A percentile compares a stretch with the other conserved stretches of the same genome.
Conservation (phyloP, 2,888 invertebrate genomes). For the Agrochola lota region DNA sequence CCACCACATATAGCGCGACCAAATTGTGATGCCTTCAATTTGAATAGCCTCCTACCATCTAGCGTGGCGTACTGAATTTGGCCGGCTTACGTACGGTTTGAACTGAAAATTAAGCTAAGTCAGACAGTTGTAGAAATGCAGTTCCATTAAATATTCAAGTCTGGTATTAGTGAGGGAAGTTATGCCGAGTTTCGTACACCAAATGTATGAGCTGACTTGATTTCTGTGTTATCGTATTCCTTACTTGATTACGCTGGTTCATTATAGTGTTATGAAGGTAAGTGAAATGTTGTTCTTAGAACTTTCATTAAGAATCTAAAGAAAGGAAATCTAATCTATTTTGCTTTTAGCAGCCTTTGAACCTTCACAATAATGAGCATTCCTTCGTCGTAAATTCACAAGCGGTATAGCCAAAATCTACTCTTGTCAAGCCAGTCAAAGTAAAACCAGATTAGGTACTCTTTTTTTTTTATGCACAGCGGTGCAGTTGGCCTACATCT, state of each 20-base stretch:
- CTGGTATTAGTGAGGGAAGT: slow-evolving; percentile 60
- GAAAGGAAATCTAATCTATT: no score
- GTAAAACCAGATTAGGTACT: no score
- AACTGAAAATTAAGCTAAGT: slow-evolving; percentile 69
- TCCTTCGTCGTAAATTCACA: not conserved
- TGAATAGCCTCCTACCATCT: slow-evolving; percentile 1
- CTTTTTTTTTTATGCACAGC: no score
- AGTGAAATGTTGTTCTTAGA: not conserved
- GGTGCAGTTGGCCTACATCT: no score
- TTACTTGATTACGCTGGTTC: slow-evolving; percentile 15
- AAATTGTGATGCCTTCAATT: slow-evolving; percentile 37
- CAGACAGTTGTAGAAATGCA: slow-evolving; percentile 61
- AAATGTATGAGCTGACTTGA: slow-evolving; percentile 48
- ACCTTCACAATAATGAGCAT: not conserved
- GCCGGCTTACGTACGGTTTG: slow-evolving; percentile 48
- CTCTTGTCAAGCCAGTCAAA: not conserved
- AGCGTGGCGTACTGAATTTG: slow-evolving; percentile 34
- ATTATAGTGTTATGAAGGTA: not conserved
- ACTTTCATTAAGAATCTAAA: not conserved
- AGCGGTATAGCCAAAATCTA: not conserved
- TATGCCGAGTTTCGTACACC: slow-evolving; percentile 53
- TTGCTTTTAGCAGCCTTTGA: not conserved
- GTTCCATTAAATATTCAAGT: slow-evolving; percentile 68
- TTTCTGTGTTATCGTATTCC: slow-evolving; percentile 49
- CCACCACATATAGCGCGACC: slow-evolving; percentile 28